Conservation (phyloP, 1,140 invertebrate genomes). For the Trichonephila inaurata region DNA sequence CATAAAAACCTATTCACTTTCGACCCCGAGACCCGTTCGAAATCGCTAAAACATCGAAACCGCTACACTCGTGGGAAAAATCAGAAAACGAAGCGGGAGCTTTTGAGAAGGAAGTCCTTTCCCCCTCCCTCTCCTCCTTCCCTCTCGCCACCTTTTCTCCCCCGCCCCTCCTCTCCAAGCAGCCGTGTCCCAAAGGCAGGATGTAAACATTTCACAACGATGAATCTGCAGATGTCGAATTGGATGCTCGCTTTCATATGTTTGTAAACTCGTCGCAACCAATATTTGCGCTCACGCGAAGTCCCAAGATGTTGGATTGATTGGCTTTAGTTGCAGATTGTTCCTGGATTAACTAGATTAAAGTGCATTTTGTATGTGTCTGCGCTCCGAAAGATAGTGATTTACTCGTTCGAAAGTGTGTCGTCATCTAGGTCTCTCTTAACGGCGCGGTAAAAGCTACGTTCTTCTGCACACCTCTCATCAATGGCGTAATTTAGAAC, state of each 20-base stretch:
- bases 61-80: constrained; percentile 76
- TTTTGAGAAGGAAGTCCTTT: constrained; percentile 69
- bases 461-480: constrained; percentile 42
- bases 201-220: constrained; percentile 75
- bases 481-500: constrained; percentile 76
- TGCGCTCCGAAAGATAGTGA: neutral
- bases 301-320: neutral
- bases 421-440: constrained; percentile 48
- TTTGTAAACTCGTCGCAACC: constrained; percentile 26
- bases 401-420: constrained; percentile 63
- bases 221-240: constrained; percentile 62
- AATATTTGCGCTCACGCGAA: neutral
- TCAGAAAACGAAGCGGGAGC: constrained; percentile 43
- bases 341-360: neutral
- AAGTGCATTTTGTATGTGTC: neutral
- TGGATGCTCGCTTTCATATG: neutral
- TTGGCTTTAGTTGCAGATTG: neutral
- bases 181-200: constrained; percentile 67
- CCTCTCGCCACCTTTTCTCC: neutral
- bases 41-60: constrained; percentile 69
- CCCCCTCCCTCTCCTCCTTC: neutral
- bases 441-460: constrained; percentile 11
- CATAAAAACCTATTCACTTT: constrained; percentile 40
- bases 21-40: constrained; percentile 29
- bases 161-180: neutral